Evolutionary conservation across 2,797 vertebrate species (phyloP), one percentile per base, ranked within the genome.

Genomic region (Siniperca obscura): DNA sequence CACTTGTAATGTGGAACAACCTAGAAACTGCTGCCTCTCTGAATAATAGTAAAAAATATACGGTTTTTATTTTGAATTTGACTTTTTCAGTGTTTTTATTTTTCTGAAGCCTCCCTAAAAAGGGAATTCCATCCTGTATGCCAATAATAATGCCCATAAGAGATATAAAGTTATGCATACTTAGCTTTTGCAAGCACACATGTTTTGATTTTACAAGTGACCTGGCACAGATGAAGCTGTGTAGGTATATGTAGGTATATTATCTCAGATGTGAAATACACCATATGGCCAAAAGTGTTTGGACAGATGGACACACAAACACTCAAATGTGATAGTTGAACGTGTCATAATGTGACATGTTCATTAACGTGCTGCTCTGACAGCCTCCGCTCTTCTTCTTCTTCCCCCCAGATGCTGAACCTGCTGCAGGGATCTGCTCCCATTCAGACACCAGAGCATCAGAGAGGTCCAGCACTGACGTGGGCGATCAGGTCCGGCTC

Each of bases 161-260:
- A 81, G 42, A 57, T 55, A n/a, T n/a, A 69, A 57, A 76, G 30
- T 55, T 66, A n/a, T 66, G 71, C 60, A 76, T 22, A 5, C 4
- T 68, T 27, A 34, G 34, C 16, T 79, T 50, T 61, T 78, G 64
- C 30, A 90, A 25, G 55, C 66, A 70, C 67, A 80, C 53, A 5
- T 80, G 50, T 74, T 82, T 87, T 61, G 4, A 3, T 74, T 88
- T 78, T 66, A 27, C 3, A 25, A 71, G 14, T 68, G 66, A 66
- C 11, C 38, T 85, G 70, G 82, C 70, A 69, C 17, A 17, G 25
- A 56, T 38, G 48, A 52, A 53, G 61, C 21, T 76, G n/a, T n/a
- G n/a, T n/a, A n/a, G n/a, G n/a, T n/a, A n/a, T n/a, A n/a, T n/a
- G n/a, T n/a, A n/a, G n/a, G n/a, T n/a, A n/a, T n/a, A n/a, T n/a